A percentile compares a stretch with the other conserved stretches of the same genome.
These are phyloP conservation scores for Andrena haemorrhoa DNA, from an alignment of 2,888 invertebrate species.

Conservation along the genomic window DNA sequence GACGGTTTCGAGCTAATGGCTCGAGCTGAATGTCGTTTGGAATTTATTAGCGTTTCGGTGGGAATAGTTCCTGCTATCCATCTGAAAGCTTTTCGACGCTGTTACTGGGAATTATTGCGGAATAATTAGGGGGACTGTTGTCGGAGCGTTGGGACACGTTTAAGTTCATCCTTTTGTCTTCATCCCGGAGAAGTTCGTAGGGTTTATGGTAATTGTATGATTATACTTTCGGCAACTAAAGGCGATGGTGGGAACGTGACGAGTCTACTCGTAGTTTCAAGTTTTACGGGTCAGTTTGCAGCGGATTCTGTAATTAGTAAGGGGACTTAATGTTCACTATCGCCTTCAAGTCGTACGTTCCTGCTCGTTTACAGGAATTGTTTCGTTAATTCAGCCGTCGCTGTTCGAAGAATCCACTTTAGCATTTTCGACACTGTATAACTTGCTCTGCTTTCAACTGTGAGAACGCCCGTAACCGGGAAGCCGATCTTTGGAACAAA, in stretches of 20 bases:
- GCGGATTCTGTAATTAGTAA: slow-evolving; percentile 22
- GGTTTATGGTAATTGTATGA: slow-evolving; percentile 1
- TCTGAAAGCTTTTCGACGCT: not conserved
- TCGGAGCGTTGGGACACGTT: not conserved
- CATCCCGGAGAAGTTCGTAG: not conserved
- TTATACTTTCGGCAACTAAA: slow-evolving; percentile 6
- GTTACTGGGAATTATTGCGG: not conserved
- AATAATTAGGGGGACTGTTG: not conserved
- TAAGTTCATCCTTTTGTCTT: not conserved
- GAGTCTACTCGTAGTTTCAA: not conserved
- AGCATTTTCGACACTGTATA: not conserved
- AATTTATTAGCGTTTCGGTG: not conserved
- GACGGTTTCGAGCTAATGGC: not conserved
- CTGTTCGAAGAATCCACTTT: not conserved
- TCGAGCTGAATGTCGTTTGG: not conserved
- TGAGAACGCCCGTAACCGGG: slow-evolving; percentile 12
- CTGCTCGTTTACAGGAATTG: slow-evolving; percentile 39
- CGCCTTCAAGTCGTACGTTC: slow-evolving; percentile 6
- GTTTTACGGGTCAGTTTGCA: slow-evolving; percentile 10
- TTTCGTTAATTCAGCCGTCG: slow-evolving; percentile 39
- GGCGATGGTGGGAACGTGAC: not conserved
- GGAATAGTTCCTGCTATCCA: not conserved
- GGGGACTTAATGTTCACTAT: not conserved
- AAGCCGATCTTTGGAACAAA: not conserved
- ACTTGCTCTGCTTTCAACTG: not conserved